Percentiles rank a stretch among this genome's conserved stretches.
Evolutionary conservation across 2,113 vertebrate genomes (phyloP).

Genomic region (Parotia lawesii): DNA sequence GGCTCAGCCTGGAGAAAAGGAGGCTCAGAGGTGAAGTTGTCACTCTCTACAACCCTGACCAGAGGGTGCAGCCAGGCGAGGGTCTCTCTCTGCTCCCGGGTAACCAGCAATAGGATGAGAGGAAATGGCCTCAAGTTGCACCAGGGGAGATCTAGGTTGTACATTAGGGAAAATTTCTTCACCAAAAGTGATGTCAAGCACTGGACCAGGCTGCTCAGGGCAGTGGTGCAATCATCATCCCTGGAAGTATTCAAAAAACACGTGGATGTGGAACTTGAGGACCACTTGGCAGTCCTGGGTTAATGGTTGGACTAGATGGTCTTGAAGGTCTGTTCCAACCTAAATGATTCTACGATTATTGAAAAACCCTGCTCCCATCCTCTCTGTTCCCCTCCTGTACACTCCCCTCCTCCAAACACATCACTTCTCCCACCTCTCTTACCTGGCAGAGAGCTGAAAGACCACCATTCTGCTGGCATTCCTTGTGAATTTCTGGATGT

Average conservation of each 20-base stretch:
- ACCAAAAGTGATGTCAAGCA: neutral
- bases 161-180: neutral
- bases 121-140: neutral
- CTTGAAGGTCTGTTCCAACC: neutral
- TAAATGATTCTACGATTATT: neutral
- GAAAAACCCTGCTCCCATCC: neutral
- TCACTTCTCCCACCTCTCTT: too few relatives aligned
- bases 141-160: neutral
- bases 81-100: rapidly evolving
- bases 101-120: neutral
- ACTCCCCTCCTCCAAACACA: neutral
- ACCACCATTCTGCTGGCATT: neutral
- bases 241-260: rapidly evolving
- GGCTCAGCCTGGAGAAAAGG: neutral
- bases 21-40: neutral
- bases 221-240: neutral
- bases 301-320: neutral
- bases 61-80: rapidly evolving
- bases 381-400: neutral
- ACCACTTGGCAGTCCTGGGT: neutral
- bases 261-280: rapidly evolving
- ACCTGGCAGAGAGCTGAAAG: neutral
- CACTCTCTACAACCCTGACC: neutral
- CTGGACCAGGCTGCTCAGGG: neutral
- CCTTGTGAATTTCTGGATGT: neutral